Evolutionary conservation across 2,888 invertebrate genomes (phyloP), one percentile per base, ranked within the genome.

Genomic region (Phymatocera aterrima): DNA sequence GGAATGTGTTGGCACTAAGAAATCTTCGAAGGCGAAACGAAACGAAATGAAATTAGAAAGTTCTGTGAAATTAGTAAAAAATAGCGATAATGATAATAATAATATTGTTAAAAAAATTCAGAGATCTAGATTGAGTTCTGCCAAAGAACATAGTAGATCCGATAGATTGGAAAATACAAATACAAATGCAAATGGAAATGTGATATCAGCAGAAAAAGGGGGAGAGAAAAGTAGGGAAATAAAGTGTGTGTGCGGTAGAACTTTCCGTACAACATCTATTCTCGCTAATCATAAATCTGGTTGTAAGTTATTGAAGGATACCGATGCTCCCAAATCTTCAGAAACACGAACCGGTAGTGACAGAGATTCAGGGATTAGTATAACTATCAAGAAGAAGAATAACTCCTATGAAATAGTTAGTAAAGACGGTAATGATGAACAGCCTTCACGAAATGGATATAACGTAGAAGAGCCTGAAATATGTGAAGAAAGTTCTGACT

Each of bases 341-440:
- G 81, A 78, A 18, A 81, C 83, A 6, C 77, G 84, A 18, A 84
- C 79, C 60, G 85, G 82, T 79, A 86, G 83, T 79, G 88, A 89
- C 77, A 81, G 83, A n/a, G 87, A 88, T 79, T 87, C 88, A 40
- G 86, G 87, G 28, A 86, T 86, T 80, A 88, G 84, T 51, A 89
- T 90, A 77, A 90, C 88, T 18, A 90, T 90, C 37, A 90, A 90
- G 77, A 90, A 89, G 78, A 88, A 86, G 64, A 89, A 90, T 78
- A 84, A 90, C 84, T 89, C 88, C 0, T 90, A 90, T 80, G 88
- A 90, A 80, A 87, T 90, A 79, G 88, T 90, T 12, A 86, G 85
- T 31, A 88, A 83, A 78, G 85, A 86, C 65, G 80, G 74, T 24
- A 82, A 80, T 18, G 81, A 82, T 8, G 84, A 86, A 43, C 83